Base-by-base conservation (phyloP, 2,888 invertebrate species). In the Platycheirus rosarum region DNA sequence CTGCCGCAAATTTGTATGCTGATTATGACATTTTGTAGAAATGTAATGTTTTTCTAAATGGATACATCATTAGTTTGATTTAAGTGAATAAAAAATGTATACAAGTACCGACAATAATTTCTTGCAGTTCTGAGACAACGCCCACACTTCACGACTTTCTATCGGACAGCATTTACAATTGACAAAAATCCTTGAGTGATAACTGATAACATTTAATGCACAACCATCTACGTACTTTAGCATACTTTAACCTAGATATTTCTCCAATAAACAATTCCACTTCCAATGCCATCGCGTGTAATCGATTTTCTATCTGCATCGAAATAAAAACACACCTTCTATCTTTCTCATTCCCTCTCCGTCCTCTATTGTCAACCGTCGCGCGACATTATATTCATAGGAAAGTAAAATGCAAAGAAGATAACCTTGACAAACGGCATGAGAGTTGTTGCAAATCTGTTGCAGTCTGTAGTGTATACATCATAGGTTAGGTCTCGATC, bases 401-500 rank as follows among this genome's bases (percentile, higher is more conserved):
- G 68, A 23, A 78, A 73, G 60, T 68, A 62, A 73, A 78, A 68
- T 68, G 53, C 66, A 53, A 78, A 71, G 13, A 37, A 46, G 49
- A 68, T 48, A 78, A 78, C 78, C 78, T 78, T 78, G 78, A 73
- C 71, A 78, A 71, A 78, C 66, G 60, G 60, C 65, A 62, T 55
- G 66, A 73, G 51, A 78, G 62, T 73, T 73, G 66, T 73, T 73
- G 77, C 66, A 60, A n/a, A n/a, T n/a, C n/a, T n/a, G n/a, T n/a
- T n/a, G n/a, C n/a, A n/a, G n/a, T n/a, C n/a, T n/a, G n/a, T n/a
- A n/a, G n/a, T n/a, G n/a, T n/a, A n/a, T n/a, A n/a, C 16, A n/a
- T 60, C 46, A 75, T 14, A 42, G 40, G 14, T 40, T 9, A 9
- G 8, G 2, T 16, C 11, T 57, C 23, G 6, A 6, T 23, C 23